Conservation (phyloP, 2,888 invertebrate species). For the Melikaiella ostensackeni region DNA sequence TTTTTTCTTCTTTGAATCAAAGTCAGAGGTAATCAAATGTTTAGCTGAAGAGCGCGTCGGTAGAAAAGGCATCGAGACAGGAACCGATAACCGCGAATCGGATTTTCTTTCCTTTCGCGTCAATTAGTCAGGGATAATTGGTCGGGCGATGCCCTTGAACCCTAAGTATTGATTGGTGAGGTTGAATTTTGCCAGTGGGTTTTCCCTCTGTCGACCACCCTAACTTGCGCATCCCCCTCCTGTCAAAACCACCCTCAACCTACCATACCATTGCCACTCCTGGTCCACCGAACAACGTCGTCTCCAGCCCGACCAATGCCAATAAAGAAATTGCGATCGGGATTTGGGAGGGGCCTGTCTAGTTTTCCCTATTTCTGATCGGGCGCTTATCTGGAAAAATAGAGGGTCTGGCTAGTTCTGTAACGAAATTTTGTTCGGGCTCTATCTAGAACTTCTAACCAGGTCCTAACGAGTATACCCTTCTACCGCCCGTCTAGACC, state of each 20-base stretch:
- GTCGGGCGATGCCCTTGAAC: conserved; percentile 77
- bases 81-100: conserved; percentile 42
- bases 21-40: not conserved
- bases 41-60: not conserved
- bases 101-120: conserved; percentile 60
- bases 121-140: conserved; percentile 76
- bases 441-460: no score
- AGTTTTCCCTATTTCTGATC: no score
- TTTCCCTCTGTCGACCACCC: conserved; percentile 63
- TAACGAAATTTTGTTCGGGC: no score
- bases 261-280: conserved; percentile 38
- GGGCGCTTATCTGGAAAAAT: no score
- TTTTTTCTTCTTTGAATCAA: not conserved
- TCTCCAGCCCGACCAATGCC: conserved; percentile 47
- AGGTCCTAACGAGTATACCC: no score
- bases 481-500: no score
- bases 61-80: conserved; percentile 11
- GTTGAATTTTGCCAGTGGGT: conserved; percentile 71
- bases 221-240: conserved; percentile 49
- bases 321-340: no score
- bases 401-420: no score
- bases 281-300: conserved; percentile 55
- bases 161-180: conserved; percentile 76
- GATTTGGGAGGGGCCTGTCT: no score
- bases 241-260: conserved; percentile 39